Conservation (phyloP, 2,888 invertebrate genomes). For the Perizoma affinitatum region DNA sequence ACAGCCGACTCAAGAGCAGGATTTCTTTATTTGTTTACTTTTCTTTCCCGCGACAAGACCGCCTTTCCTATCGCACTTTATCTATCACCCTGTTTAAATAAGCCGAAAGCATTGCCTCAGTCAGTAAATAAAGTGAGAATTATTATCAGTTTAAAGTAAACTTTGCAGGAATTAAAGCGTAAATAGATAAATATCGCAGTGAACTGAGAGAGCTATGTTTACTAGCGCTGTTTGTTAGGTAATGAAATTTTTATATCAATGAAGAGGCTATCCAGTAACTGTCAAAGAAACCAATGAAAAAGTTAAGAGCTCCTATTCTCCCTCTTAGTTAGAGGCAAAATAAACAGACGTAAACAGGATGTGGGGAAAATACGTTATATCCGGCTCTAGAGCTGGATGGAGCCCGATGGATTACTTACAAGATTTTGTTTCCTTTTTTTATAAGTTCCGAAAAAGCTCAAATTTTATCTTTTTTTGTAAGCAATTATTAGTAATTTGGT, state of each 20-base stretch:
- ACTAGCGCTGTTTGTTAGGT: conserved; percentile 36
- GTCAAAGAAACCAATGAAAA: conserved; percentile 32
- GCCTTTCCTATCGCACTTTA: conserved; percentile 72
- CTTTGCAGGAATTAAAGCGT: conserved; percentile 65
- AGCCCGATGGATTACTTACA: conserved; percentile 14
- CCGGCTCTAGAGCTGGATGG: conserved; percentile 27
- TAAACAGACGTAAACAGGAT: conserved; percentile 38
- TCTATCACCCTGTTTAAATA: conserved; percentile 76
- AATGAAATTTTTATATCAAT: conserved; percentile 43
- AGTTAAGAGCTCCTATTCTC: conserved; percentile 34
- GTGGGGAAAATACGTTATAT: conserved; percentile 38
- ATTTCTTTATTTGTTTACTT: conserved; percentile 71
- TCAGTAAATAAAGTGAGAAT: conserved; percentile 72
- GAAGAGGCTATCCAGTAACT: conserved; percentile 38
- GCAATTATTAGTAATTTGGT: too few species aligned
- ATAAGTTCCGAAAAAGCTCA: background rate
- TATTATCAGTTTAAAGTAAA: conserved; percentile 71
- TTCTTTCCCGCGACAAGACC: conserved; percentile 70
- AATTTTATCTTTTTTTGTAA: too few species aligned
- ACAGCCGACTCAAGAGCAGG: conserved; percentile 59
- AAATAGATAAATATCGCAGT: conserved; percentile 60
- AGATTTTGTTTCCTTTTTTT: conserved; percentile 1
- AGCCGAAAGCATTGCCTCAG: conserved; percentile 66
- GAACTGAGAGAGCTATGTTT: conserved; percentile 46
- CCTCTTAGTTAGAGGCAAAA: conserved; percentile 37